Percentiles rank a stretch among this genome's conserved stretches.
Evolutionary conservation across 2,888 invertebrate genomes (phyloP).

Genomic region (Epinotia demarniana): DNA sequence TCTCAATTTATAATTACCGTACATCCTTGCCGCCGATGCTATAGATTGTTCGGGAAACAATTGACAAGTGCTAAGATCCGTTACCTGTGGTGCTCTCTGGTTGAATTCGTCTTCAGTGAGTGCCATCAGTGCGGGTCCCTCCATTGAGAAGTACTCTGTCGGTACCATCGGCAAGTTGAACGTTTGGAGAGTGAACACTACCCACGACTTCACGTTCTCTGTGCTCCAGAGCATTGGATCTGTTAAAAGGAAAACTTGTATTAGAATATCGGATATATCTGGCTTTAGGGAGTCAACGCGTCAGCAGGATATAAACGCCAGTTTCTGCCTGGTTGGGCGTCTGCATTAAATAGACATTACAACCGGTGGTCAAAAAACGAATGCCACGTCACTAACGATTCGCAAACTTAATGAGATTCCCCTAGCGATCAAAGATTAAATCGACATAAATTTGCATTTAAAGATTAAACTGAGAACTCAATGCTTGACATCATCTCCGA

Average conservation of each 20-base stretch:
- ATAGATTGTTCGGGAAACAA: not conserved
- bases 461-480: not conserved
- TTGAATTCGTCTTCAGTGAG: constrained; percentile 94
- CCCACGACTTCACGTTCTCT: constrained; percentile 94
- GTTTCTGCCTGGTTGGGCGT: not conserved
- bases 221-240: constrained; percentile 95
- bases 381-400: not conserved
- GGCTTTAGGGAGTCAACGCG: not conserved
- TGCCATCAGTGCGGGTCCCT: constrained; percentile 90
- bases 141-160: constrained; percentile 91
- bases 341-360: not conserved
- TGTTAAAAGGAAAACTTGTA: constrained; percentile 69
- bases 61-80: constrained; percentile 46
- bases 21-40: not conserved
- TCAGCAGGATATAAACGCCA: not conserved
- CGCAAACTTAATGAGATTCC: not conserved
- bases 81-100: constrained; percentile 92
- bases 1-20: not conserved
- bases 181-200: constrained; percentile 93
- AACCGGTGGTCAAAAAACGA: not conserved
- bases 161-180: constrained; percentile 90
- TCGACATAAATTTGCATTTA: constrained; percentile 8
- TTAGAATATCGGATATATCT: not conserved
- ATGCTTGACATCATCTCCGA: constrained; percentile 21
- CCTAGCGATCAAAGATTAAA: not conserved